These are phyloP conservation scores for Enteromius mattozi DNA, from an alignment of 2,797 vertebrate species.

Conservation along the genomic window DNA sequence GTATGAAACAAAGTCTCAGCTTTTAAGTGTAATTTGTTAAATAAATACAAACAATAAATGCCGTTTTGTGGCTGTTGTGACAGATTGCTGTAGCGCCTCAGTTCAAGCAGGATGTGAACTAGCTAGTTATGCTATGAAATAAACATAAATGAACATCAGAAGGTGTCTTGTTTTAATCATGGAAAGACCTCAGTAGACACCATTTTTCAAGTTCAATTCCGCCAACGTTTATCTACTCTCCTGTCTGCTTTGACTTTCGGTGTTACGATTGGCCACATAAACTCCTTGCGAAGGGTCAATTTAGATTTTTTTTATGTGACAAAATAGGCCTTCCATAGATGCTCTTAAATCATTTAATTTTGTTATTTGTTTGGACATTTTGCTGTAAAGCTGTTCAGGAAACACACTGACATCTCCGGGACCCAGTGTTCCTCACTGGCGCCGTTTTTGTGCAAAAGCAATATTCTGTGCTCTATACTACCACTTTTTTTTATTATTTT, in stretches of 20 bases:
- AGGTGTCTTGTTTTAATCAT: neutral
- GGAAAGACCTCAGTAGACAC: neutral
- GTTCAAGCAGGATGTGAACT: neutral
- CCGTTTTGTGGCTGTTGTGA: neutral
- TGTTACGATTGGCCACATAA: neutral
- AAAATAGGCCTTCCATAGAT: neutral
- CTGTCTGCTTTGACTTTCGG: neutral
- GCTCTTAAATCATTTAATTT: neutral
- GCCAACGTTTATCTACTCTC: neutral
- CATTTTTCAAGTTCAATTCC: neutral
- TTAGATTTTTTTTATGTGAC: neutral
- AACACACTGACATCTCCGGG: neutral
- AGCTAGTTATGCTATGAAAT: neutral
- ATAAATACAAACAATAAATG: neutral
- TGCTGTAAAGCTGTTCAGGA: conserved; percentile 17
- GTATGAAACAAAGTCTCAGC: neutral
- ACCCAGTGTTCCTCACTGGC: neutral
- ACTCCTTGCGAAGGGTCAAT: neutral
- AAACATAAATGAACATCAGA: neutral
- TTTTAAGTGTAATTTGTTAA: neutral
- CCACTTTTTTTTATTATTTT: neutral
- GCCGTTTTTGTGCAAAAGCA: conserved; percentile 23
- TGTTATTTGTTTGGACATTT: neutral
- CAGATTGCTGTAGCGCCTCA: neutral
- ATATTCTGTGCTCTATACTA: conserved; percentile 31